phyloP scores from a whole-genome alignment of 2,113 vertebrate genomes.

The Ancistrus triradiatus region DNA sequence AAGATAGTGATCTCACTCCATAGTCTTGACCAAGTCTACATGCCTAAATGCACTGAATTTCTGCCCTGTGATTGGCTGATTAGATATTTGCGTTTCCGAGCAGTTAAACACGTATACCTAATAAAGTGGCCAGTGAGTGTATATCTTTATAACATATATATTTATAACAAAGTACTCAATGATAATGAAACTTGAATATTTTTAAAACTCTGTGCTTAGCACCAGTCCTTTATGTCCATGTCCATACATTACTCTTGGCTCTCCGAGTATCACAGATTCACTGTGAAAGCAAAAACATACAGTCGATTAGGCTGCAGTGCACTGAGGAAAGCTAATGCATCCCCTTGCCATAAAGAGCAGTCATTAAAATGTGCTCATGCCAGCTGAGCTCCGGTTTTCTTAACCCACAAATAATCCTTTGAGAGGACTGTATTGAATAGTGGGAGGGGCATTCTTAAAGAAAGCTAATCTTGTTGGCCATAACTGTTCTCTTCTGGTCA shows the following conservation, averaged over 20 bases:
- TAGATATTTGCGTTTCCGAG: too few relatives aligned
- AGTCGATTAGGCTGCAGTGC: conserved; percentile 2
- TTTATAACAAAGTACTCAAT: too few relatives aligned
- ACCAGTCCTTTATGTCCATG: conserved; percentile 1
- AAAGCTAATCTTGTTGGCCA: neutral
- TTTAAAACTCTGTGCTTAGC: too few relatives aligned
- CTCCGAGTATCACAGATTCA: conserved; percentile 4
- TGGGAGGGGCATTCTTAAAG: neutral
- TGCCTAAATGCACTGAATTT: too few relatives aligned
- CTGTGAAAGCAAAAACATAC: conserved; percentile 5
- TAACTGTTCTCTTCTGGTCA: conserved; percentile 10
- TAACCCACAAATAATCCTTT: conserved; percentile 16
- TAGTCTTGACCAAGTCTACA: too few relatives aligned
- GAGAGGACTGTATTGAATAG: conserved; percentile 1
- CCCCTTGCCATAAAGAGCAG: conserved; percentile 11
- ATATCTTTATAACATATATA: too few relatives aligned
- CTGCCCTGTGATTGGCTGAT: too few relatives aligned
- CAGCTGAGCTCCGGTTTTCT: conserved; percentile 24
- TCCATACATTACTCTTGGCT: neutral
- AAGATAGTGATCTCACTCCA: too few relatives aligned
- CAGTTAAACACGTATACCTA: too few relatives aligned
- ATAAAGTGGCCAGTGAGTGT: too few relatives aligned
- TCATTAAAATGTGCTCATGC: conserved; percentile 28
- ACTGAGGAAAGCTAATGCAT: conserved; percentile 22
- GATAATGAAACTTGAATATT: too few relatives aligned